These are phyloP conservation scores for Lasius platythorax DNA, from an alignment of 2,888 invertebrate genomes.

Conservation along the genomic window DNA sequence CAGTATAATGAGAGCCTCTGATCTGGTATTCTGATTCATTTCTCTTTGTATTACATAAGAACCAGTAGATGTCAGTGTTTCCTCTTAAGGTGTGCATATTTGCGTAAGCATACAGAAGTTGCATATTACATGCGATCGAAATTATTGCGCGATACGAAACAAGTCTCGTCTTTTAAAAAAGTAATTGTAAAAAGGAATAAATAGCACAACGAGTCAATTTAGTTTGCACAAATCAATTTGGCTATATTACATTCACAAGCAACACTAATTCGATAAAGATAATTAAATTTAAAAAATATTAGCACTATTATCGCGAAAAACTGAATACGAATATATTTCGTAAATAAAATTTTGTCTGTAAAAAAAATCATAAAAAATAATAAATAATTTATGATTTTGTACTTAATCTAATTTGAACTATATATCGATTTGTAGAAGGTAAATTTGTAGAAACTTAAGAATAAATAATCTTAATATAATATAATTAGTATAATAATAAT, in stretches of 20 bases:
- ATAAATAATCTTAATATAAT: no score
- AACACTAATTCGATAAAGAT: not conserved
- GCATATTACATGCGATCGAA: conserved; percentile 37
- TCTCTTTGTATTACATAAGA: conserved; percentile 67
- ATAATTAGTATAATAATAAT: no score
- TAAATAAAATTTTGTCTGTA: not conserved
- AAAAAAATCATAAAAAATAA: not conserved
- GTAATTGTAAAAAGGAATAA: not conserved
- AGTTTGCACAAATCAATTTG: not conserved
- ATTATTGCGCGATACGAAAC: conserved; percentile 13
- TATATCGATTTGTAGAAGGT: not conserved
- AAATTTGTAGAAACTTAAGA: no score
- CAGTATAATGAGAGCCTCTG: conserved; percentile 61
- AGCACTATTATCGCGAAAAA: not conserved
- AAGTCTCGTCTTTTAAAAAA: not conserved
- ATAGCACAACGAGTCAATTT: not conserved
- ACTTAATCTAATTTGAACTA: not conserved
- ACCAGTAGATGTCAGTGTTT: conserved; percentile 53
- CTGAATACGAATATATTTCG: not conserved
- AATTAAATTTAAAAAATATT: not conserved
- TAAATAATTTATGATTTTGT: not conserved
- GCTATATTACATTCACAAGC: not conserved
- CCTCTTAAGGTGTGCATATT: conserved; percentile 62
- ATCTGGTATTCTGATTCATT: conserved; percentile 58
- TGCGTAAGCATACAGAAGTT: conserved; percentile 24